phyloP scores from a whole-genome alignment of 2,888 invertebrate genomes.

The Drosophila anomalata region DNA sequence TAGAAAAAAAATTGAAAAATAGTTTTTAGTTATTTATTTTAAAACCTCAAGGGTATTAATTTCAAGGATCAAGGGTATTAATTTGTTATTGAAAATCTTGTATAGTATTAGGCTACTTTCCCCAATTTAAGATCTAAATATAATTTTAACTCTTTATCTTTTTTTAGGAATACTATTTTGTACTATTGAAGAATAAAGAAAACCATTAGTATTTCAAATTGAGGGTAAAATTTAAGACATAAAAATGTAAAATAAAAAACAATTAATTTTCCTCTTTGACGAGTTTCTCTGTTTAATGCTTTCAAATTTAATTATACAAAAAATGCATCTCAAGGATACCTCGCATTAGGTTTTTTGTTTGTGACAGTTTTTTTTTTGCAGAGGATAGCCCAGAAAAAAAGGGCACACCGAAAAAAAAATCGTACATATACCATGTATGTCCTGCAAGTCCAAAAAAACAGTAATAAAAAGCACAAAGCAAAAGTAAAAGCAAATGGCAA shows the following conservation, averaged over 20 bases:
- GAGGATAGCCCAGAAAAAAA: constrained; percentile 58
- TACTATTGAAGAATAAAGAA: too few species aligned
- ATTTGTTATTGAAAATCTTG: too few species aligned
- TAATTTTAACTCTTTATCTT: too few species aligned
- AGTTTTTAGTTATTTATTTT: too few species aligned
- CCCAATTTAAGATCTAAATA: too few species aligned
- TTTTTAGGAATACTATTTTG: too few species aligned
- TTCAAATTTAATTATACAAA: not conserved
- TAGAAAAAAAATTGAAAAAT: too few species aligned
- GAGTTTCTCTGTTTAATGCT: not conserved
- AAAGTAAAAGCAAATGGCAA: constrained; percentile 73
- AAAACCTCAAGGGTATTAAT: too few species aligned
- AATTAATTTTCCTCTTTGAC: not conserved
- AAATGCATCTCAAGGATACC: constrained; percentile 9
- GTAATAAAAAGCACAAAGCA: constrained; percentile 35
- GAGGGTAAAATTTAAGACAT: not conserved
- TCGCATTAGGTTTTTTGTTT: constrained; percentile 16
- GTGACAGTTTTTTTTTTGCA: constrained; percentile 47
- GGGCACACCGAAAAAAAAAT: constrained; percentile 21
- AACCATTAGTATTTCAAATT: too few species aligned
- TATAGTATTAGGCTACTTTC: too few species aligned
- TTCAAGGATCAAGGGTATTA: too few species aligned
- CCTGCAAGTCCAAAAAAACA: constrained; percentile 25
- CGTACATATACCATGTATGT: constrained; percentile 22
- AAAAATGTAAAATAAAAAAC: not conserved